phyloP scores from a whole-genome alignment of 2,888 invertebrate genomes.

The Chrysolina americana region DNA sequence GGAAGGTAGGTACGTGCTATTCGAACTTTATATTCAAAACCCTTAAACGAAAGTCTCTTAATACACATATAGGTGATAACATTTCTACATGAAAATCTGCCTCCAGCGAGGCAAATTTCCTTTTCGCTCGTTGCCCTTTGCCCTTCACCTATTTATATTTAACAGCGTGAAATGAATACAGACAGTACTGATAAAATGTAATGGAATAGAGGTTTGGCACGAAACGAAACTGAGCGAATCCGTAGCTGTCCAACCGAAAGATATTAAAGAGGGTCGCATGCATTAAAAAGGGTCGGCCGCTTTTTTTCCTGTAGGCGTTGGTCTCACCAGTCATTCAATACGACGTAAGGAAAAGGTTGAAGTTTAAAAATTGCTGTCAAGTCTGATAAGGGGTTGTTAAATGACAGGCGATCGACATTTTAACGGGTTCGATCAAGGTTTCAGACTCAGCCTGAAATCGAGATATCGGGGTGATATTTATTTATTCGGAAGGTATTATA shows the following conservation, averaged over 20 bases:
- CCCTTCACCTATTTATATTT: conserved; percentile 25
- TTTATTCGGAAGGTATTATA: neutral
- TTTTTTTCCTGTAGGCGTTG: conserved; percentile 42
- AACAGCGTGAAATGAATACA: conserved; percentile 27
- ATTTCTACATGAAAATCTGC: neutral
- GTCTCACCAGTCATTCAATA: conserved; percentile 45
- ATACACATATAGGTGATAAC: too few relatives aligned
- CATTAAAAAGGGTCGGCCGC: conserved; percentile 16
- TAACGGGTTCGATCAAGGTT: conserved; percentile 38
- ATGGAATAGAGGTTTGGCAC: conserved; percentile 32
- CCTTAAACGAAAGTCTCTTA: too few relatives aligned
- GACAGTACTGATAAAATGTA: conserved; percentile 33
- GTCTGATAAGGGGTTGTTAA: conserved; percentile 44
- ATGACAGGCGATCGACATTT: conserved; percentile 41
- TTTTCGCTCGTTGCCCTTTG: neutral
- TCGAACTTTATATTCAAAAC: too few relatives aligned
- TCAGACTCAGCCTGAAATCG: neutral
- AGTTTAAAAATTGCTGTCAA: conserved; percentile 47
- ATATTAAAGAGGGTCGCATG: conserved; percentile 52
- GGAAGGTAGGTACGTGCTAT: too few relatives aligned
- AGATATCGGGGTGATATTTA: neutral
- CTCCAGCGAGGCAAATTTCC: neutral
- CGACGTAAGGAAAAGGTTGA: conserved; percentile 36
- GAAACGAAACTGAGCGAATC: conserved; percentile 30
- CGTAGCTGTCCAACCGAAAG: conserved; percentile 49